phyloP scores from a whole-genome alignment of 2,797 vertebrate species.

The Vultur gryphus region DNA sequence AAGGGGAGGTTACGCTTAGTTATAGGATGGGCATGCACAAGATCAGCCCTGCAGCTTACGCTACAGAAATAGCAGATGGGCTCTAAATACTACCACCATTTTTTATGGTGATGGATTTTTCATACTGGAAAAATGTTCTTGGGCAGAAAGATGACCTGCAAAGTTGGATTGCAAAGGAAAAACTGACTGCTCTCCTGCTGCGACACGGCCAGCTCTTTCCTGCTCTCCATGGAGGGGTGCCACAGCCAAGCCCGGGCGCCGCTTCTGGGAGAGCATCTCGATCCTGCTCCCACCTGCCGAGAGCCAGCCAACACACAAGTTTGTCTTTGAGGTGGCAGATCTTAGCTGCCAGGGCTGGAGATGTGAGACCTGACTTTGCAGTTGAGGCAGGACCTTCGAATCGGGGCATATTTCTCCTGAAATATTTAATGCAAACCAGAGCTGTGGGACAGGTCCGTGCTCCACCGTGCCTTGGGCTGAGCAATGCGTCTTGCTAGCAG shows the following conservation, averaged over 20 bases:
- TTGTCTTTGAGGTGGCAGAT: neutral
- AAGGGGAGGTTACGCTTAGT: neutral
- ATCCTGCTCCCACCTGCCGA: neutral
- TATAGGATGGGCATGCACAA: neutral
- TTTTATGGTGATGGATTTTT: neutral
- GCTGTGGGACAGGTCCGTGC: neutral
- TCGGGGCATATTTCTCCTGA: neutral
- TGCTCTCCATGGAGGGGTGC: neutral
- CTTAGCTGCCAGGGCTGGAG: neutral
- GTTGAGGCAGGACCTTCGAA: neutral
- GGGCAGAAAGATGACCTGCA: neutral
- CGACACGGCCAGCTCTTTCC: neutral
- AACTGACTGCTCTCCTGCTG: neutral
- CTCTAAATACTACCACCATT: neutral
- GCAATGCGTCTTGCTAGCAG: neutral
- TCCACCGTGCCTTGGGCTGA: neutral
- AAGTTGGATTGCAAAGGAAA: neutral
- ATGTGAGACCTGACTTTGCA: neutral
- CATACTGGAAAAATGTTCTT: neutral
- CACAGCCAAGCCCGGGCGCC: fast-evolving
- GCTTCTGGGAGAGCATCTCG: fast-evolving
- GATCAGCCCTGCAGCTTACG: neutral
- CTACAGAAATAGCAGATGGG: neutral
- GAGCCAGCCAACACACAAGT: fast-evolving
- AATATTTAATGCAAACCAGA: neutral